Evolutionary conservation across 2,797 vertebrate species (phyloP), one percentile per base, ranked within the genome.

Genomic region (Philypnodon macrostomus): DNA sequence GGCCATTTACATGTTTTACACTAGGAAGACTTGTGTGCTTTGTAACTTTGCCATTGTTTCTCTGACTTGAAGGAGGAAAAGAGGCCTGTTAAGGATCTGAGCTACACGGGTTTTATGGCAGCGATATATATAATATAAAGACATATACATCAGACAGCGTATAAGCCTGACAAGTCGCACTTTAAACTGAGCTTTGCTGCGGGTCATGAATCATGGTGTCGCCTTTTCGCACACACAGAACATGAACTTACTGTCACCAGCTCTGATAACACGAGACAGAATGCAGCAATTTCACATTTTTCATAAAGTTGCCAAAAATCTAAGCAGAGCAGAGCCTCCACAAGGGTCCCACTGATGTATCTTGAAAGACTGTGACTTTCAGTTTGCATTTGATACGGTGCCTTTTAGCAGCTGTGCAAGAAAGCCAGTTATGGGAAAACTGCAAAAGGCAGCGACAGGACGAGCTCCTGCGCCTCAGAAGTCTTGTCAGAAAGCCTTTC

Each of bases 301-400:
- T 79, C 73, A 70, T 83, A 39, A 80, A 85, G 77, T 71, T 70
- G 54, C 70, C 72, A 82, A 75, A 80, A 85, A 77, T 60, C 73
- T 70, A 64, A 84, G 84, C 82, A 78, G 73, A 83, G 78, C 70
- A 79, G 80, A 80, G 67, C 83, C 77, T 89, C 84, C 79, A 76
- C 84, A 83, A 79, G 75, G 79, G 75, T 63, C 42, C 55, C 61
- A 83, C 78, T 81, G 76, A 85, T 84, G 75, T 83, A 77, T 82
- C 81, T 81, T 88, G 76, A 89, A 89, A 90, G 85, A 66, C 67
- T 65, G 64, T 31, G 72, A 84, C 79, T 88, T 77, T 82, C 78
- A 79, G 83, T 86, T 87, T 88, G 83, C 75, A 86, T 87, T 89
- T 88, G 84, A 88, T 86, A 79, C 57, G 47, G 51, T 61, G 77